phyloP scores from a whole-genome alignment of 2,888 invertebrate species.

The Pyrocoelia pectoralis region DNA sequence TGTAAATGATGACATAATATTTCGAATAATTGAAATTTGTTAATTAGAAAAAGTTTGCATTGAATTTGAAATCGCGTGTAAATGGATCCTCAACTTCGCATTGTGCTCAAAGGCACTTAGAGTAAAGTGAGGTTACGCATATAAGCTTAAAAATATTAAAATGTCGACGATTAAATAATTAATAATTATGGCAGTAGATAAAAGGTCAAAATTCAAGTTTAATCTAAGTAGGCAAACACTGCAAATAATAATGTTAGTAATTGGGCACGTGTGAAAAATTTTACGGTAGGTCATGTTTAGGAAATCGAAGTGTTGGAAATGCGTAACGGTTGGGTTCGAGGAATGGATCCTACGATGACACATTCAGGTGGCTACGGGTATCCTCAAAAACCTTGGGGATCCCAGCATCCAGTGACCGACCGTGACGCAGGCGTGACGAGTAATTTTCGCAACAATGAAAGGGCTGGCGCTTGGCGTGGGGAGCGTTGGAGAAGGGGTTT shows the following conservation, averaged over 20 bases:
- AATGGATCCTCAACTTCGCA: no score
- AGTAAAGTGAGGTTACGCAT: background rate
- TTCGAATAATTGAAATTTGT: no score
- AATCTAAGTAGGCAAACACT: background rate
- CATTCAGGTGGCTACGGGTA: constrained; percentile 40
- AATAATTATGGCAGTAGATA: background rate
- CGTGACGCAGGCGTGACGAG: constrained; percentile 70
- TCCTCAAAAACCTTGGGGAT: constrained; percentile 53
- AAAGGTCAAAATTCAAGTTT: constrained; percentile 1
- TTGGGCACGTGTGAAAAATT: background rate
- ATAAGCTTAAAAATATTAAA: background rate
- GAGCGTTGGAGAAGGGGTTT: constrained; percentile 52
- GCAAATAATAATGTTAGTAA: background rate
- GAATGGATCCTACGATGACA: constrained; percentile 38
- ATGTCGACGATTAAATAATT: background rate
- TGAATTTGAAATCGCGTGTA: no score
- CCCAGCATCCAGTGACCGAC: constrained; percentile 55
- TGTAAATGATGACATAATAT: no score
- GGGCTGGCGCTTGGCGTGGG: constrained; percentile 63
- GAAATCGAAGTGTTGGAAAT: background rate
- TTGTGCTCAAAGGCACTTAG: no score
- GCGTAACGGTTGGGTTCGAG: constrained; percentile 15
- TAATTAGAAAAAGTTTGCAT: no score
- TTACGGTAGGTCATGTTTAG: background rate
- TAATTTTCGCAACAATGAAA: constrained; percentile 58